phyloP scores from a whole-genome alignment of 2,888 invertebrate genomes.

The Drosophila maculinotata region DNA sequence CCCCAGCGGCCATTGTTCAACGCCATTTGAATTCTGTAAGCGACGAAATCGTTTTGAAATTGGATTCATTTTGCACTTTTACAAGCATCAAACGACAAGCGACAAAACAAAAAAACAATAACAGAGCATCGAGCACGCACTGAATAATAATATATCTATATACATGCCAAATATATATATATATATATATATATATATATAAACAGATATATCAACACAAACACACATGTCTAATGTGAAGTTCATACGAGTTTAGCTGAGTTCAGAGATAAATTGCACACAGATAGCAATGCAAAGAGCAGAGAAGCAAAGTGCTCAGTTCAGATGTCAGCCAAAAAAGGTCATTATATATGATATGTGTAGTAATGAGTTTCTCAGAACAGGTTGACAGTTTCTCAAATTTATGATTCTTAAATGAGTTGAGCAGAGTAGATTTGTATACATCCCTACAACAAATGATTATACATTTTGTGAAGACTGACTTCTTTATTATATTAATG shows the following conservation, averaged over 20 bases:
- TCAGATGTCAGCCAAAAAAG: constrained; percentile 42
- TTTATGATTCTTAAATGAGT: not conserved
- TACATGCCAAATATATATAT: constrained; percentile 28
- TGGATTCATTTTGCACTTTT: constrained; percentile 55
- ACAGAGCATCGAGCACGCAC: constrained; percentile 59
- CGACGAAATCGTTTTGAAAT: constrained; percentile 57
- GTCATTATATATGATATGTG: constrained; percentile 21
- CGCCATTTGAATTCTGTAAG: constrained; percentile 59
- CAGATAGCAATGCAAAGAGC: constrained; percentile 37
- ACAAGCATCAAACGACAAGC: constrained; percentile 42
- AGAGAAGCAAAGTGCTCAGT: constrained; percentile 22
- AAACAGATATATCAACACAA: constrained; percentile 5
- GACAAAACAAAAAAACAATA: constrained; percentile 40
- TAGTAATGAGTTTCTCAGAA: constrained; percentile 14
- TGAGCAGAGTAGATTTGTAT: not conserved
- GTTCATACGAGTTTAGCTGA: constrained; percentile 36
- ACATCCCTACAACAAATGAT: not conserved
- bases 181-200: not conserved
- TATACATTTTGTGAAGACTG: not conserved
- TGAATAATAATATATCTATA: constrained; percentile 66
- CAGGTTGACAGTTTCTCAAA: constrained; percentile 20
- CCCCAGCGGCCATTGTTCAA: constrained; percentile 37
- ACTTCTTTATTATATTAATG: not conserved
- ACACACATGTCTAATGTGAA: constrained; percentile 26
- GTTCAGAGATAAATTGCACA: constrained; percentile 41